Base-by-base conservation (phyloP, 2,888 invertebrate species). In the Thymelicus acteon region DNA sequence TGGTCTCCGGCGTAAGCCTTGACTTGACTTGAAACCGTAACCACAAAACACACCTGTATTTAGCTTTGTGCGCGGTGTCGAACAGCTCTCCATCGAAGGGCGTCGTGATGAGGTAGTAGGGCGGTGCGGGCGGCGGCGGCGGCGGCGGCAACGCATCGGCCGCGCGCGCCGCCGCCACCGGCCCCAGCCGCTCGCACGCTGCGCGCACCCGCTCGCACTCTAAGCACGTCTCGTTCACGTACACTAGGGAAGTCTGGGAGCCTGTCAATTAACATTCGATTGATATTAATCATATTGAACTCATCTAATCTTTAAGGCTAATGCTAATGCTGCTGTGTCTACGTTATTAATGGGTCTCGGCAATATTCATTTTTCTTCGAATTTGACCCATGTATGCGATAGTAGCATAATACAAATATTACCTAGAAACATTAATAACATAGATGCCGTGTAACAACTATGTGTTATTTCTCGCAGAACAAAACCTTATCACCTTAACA, bases 51-150 rank as follows among this genome's bases (percentile, higher is more conserved):
- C 60, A 93, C 93, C 93, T 92, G 85, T 92, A 92, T 84, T 92
- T 93, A 67, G 93, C 92, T 85, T 89, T 91, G 85, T 95, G 95
- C 74, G 97, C 95, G 75, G 94, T 94, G 81, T 96, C 95, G 88
- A 95, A 97, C 74, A 96, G 94, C 73, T 95, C 95, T 66, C 96
- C 96, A 75, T 96, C 96, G 87, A 97, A 97, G 76, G 95, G 95
- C 65, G 96, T 95, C 75, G 97, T 90, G 81, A 97, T 95, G 90
- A 97, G 87, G 84, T 92, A 93, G 78, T 88, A 83, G 61, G 90
- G 87, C 47, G 89, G 85, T 74, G 86, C 84, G 49, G 90, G 87
- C 71, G 88, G 85, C 79, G 83, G 87, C 77, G 82, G 89, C 75
- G 87, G 84, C 79, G 85, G 79, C 76, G 92, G 89, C 82, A 92